Conservation (phyloP, 2,113 vertebrate species). For the Passer domesticus region DNA sequence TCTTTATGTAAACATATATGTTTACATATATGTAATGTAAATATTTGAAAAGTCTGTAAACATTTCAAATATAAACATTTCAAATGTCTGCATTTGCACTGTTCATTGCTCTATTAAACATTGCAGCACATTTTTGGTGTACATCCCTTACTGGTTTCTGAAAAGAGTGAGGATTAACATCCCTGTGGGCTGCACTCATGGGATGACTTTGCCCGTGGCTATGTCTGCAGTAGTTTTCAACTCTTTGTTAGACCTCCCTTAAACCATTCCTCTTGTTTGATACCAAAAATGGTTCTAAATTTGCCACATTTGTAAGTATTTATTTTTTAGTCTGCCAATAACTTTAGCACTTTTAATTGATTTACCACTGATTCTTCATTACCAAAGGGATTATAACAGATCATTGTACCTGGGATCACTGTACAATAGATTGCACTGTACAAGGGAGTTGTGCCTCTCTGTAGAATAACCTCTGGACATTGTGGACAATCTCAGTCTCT, state of each 20-base stretch:
- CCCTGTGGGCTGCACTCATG: background rate
- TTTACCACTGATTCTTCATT: slow-evolving; percentile 14
- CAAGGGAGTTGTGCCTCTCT: background rate
- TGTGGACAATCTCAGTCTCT: background rate
- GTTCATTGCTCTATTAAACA: background rate
- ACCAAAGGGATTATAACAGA: background rate
- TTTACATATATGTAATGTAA: no score
- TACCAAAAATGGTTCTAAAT: background rate
- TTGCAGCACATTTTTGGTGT: background rate
- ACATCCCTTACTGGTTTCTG: background rate
- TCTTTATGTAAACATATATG: background rate
- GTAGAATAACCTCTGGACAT: background rate
- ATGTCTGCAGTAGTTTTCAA: background rate
- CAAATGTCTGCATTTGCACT: background rate
- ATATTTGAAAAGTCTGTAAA: no score
- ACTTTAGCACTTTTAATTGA: slow-evolving; percentile 19
- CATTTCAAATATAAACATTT: background rate
- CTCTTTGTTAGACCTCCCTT: background rate
- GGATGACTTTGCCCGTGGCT: background rate
- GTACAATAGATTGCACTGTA: background rate
- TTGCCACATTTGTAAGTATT: background rate
- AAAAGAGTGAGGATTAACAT: background rate
- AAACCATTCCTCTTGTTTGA: background rate
- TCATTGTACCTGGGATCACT: no score
- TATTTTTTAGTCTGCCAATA: slow-evolving; percentile 17